Evolutionary conservation across 2,888 invertebrate genomes (phyloP).

Genomic region (Tholera decimalis): DNA sequence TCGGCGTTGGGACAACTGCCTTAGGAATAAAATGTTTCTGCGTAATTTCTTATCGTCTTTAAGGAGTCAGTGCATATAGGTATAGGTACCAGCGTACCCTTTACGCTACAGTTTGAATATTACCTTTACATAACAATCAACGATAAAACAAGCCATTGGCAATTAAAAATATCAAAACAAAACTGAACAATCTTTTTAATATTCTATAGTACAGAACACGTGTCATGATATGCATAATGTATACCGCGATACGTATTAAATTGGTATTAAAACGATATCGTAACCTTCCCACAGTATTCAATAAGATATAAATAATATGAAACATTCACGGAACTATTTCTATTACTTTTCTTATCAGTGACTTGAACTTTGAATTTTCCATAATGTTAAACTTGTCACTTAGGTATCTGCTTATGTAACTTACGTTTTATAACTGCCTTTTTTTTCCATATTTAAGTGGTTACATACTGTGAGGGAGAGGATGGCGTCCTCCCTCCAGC

Average conservation of each 20-base stretch:
- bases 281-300: not conserved
- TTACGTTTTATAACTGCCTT: not conserved
- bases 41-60: slow-evolving; percentile 18
- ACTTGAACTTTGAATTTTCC: not conserved
- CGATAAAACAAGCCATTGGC: slow-evolving; percentile 15
- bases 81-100: too few species aligned
- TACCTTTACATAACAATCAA: slow-evolving; percentile 22
- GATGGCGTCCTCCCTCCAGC: too few species aligned
- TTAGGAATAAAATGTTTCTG: not conserved
- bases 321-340: slow-evolving; percentile 14
- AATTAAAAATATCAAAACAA: slow-evolving; percentile 14
- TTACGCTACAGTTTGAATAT: slow-evolving; percentile 10
- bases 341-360: slow-evolving; percentile 35
- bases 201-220: not conserved
- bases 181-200: not conserved
- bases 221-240: not conserved
- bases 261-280: not conserved
- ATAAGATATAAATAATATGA: not conserved
- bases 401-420: not conserved
- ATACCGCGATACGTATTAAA: not conserved
- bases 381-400: slow-evolving; percentile 9
- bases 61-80: slow-evolving; percentile 1
- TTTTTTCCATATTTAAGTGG: not conserved
- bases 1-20: too few species aligned
- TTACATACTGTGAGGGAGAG: not conserved